Evolutionary conservation across 2,797 vertebrate species (phyloP).

Genomic region (Gallinago stenura): DNA sequence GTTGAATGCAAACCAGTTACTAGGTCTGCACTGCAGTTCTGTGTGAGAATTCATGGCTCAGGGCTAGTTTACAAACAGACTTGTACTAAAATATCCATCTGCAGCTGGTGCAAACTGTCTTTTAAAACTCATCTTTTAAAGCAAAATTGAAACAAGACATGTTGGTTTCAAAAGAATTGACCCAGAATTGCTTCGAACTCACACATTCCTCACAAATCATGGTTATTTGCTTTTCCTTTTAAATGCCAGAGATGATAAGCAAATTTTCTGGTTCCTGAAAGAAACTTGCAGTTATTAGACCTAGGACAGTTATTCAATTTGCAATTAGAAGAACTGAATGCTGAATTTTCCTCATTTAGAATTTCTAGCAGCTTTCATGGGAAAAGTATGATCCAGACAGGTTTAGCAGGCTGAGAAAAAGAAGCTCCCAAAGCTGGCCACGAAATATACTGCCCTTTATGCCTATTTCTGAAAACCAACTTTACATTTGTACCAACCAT

Average conservation of each 20-base stretch:
- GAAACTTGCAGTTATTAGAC: neutral
- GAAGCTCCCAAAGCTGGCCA: neutral
- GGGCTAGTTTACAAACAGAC: neutral
- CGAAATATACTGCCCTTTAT: neutral
- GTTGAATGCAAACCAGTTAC: neutral
- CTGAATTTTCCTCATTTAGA: neutral
- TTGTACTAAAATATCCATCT: neutral
- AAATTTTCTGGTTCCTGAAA: neutral
- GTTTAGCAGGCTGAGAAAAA: neutral
- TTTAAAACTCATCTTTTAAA: neutral
- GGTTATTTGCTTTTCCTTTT: neutral
- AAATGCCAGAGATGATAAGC: neutral
- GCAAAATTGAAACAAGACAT: neutral
- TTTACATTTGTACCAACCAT: neutral
- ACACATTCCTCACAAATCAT: neutral
- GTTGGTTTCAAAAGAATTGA: neutral
- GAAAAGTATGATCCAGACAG: neutral
- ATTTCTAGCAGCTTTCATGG: neutral
- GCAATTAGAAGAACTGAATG: neutral
- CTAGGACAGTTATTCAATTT: neutral
- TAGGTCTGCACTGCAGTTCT: neutral
- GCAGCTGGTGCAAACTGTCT: neutral
- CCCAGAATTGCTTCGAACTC: neutral
- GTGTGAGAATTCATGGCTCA: neutral
- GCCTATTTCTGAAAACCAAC: neutral